These are phyloP conservation scores for Drosophila erecta DNA, from an alignment of 1,140 invertebrate species.

Conservation along the genomic window DNA sequence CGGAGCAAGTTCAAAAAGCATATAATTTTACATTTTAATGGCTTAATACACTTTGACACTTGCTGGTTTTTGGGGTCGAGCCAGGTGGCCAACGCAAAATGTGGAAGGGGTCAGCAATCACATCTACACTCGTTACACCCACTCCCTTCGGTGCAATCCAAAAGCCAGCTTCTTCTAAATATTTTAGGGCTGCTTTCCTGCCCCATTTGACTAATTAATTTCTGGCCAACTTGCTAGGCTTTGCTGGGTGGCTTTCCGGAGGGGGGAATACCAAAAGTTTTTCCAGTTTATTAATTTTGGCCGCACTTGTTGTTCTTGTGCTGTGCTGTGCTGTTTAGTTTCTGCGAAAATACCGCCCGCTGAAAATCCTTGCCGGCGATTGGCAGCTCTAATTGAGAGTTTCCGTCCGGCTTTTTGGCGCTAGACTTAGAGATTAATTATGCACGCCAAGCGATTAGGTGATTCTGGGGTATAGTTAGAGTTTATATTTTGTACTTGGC, in stretches of 20 bases:
- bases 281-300: constrained; percentile 56
- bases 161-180: constrained; percentile 45
- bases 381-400: constrained; percentile 44
- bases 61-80: constrained; percentile 17
- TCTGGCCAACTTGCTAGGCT: constrained; percentile 58
- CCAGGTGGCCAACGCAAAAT: constrained; percentile 47
- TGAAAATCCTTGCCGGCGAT: constrained; percentile 40
- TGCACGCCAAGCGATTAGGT: constrained; percentile 15
- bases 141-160: constrained; percentile 39
- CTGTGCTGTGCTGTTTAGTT: constrained; percentile 17
- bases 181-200: constrained; percentile 30
- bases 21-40: constrained; percentile 64
- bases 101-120: constrained; percentile 24
- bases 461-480: constrained; percentile 1
- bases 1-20: constrained; percentile 49
- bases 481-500: neutral
- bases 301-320: constrained; percentile 35
- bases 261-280: constrained; percentile 35
- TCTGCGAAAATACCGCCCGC: constrained; percentile 12
- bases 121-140: constrained; percentile 46
- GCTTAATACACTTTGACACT: constrained; percentile 67
- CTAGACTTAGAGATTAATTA: constrained; percentile 31
- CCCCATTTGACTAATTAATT: constrained; percentile 77
- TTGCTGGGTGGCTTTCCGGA: neutral
- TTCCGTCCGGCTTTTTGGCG: constrained; percentile 11